Percentiles rank a stretch among this genome's conserved stretches.
Conservation (phyloP, 1,140 invertebrate species). For the Papilio helenus region DNA sequence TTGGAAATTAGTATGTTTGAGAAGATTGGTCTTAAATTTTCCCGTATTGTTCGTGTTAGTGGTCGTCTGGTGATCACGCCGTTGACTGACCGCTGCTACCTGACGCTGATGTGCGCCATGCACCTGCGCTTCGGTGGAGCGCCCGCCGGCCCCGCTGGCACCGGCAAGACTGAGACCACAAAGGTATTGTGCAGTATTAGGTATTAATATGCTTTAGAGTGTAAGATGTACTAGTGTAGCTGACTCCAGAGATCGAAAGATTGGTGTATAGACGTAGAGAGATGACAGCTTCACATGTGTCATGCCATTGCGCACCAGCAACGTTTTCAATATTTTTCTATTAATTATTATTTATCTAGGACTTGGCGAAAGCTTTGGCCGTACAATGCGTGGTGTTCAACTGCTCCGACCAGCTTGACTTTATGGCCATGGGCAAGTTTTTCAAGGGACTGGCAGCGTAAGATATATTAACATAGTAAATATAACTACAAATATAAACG, state of each 20-base stretch:
- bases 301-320: no score
- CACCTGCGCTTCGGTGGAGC: conserved; percentile 94
- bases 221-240: no score
- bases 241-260: no score
- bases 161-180: conserved; percentile 95
- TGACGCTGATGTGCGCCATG: conserved; percentile 94
- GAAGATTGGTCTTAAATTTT: neutral
- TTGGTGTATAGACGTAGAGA: no score
- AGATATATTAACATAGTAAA: conserved; percentile 41
- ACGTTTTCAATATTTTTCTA: no score
- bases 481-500: conserved; percentile 40
- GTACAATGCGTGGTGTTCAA: conserved; percentile 97
- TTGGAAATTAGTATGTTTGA: neutral
- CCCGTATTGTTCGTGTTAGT: neutral
- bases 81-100: conserved; percentile 92
- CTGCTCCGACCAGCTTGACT: conserved; percentile 95
- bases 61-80: conserved; percentile 91
- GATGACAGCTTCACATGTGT: no score
- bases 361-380: conserved; percentile 94
- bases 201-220: neutral
- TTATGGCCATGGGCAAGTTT: conserved; percentile 96
- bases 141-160: conserved; percentile 94
- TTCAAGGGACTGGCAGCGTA: conserved; percentile 94
- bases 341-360: conserved; percentile 67
- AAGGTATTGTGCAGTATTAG: conserved; percentile 79